Evolutionary conservation across 2,797 vertebrate genomes (phyloP).

Genomic region (Aplochiton taeniatus): DNA sequence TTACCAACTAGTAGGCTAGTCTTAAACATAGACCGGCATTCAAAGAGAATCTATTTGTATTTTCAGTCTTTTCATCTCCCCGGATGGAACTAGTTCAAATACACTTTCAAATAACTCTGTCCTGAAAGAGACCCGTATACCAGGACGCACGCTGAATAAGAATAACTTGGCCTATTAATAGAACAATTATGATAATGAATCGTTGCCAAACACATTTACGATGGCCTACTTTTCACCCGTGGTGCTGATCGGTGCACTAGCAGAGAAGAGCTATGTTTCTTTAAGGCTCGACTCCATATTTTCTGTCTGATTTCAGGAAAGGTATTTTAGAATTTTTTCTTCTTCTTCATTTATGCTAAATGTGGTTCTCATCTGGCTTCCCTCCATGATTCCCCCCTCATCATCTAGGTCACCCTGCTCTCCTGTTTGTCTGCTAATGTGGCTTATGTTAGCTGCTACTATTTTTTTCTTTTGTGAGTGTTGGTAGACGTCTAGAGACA

Average conservation of each 20-base stretch:
- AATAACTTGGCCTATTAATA: conserved; percentile 68
- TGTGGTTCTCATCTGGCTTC: conserved; percentile 28
- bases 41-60: conserved; percentile 19
- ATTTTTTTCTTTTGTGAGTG: no score
- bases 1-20: background rate
- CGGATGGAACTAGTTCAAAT: conserved; percentile 46
- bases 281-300: background rate
- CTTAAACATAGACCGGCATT: background rate
- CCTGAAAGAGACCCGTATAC: conserved; percentile 64
- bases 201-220: conserved; percentile 69
- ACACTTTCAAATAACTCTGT: conserved; percentile 54
- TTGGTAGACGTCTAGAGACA: no score
- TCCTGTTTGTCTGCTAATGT: background rate
- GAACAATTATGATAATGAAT: conserved; percentile 73
- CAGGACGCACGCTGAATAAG: conserved; percentile 51
- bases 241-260: conserved; percentile 42
- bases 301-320: conserved; percentile 12
- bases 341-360: conserved; percentile 1
- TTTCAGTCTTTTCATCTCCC: background rate
- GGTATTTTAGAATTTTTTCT: conserved; percentile 5
- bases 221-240: conserved; percentile 64
- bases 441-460: no score
- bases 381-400: conserved; percentile 23
- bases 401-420: conserved; percentile 44
- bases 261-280: no score